Conservation (phyloP, 2,888 invertebrate genomes). For the Plebejus melissa region DNA sequence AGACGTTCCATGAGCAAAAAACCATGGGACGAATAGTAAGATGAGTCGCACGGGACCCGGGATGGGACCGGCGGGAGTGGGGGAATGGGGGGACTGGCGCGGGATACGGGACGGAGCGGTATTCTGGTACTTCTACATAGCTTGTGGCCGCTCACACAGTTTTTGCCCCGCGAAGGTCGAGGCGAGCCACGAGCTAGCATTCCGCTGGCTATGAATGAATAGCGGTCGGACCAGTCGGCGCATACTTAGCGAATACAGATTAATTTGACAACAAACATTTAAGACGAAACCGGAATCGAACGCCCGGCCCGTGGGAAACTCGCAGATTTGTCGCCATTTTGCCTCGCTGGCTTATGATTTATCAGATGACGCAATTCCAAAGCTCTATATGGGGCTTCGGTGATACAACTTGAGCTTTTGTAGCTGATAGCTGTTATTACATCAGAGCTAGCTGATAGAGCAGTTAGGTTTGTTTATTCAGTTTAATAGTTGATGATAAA, state of each 20-base stretch:
- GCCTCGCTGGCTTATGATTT: constrained; percentile 15
- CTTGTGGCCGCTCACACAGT: constrained; percentile 48
- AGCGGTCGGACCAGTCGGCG: constrained; percentile 69
- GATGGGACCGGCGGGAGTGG: constrained; percentile 34
- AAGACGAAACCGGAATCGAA: constrained; percentile 72
- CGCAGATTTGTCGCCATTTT: constrained; percentile 61
- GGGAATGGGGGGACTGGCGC: constrained; percentile 33
- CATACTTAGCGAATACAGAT: constrained; percentile 73
- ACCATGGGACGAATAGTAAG: constrained; percentile 39
- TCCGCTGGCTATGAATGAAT: constrained; percentile 77
- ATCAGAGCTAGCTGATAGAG: neutral
- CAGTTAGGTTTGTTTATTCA: neutral
- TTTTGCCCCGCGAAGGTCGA: constrained; percentile 50
- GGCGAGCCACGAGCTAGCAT: constrained; percentile 73
- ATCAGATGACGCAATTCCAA: neutral
- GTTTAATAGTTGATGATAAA: neutral
- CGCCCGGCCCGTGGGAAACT: constrained; percentile 70
- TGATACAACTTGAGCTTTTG: constrained; percentile 13
- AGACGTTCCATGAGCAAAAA: constrained; percentile 39
- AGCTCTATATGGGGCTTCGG: neutral
- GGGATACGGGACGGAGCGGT: constrained; percentile 32
- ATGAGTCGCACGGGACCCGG: constrained; percentile 45
- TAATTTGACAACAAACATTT: constrained; percentile 78
- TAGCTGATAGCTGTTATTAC: neutral
- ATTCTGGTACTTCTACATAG: constrained; percentile 56